Percentiles rank a stretch among this genome's conserved stretches.
Conservation (phyloP, 2,113 vertebrate species). For the Oostethus manadensis region DNA sequence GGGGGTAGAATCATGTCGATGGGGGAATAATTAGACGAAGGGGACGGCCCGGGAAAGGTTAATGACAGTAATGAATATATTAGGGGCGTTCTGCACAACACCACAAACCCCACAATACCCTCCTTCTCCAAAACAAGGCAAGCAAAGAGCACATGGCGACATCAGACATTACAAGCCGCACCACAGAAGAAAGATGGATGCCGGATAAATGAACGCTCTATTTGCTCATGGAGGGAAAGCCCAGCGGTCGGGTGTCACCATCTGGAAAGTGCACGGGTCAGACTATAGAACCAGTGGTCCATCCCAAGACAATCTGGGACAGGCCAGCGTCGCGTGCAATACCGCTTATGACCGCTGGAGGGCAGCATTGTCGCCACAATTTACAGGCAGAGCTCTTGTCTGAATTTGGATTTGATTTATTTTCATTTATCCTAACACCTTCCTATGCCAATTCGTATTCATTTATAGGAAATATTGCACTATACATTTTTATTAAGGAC, state of each 20-base stretch:
- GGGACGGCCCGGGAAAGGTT: constrained; percentile 63
- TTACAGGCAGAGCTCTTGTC: no score
- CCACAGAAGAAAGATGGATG: no score
- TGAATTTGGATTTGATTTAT: no score
- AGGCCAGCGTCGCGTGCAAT: constrained; percentile 5
- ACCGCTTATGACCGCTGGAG: background rate
- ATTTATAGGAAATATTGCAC: no score
- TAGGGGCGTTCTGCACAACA: constrained; percentile 21
- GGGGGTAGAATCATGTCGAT: constrained; percentile 27
- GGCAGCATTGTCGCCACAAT: constrained; percentile 20
- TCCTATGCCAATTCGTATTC: no score
- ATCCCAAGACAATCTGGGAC: constrained; percentile 48
- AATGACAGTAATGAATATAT: constrained; percentile 74
- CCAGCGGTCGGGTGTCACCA: constrained; percentile 35
- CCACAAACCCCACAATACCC: background rate
- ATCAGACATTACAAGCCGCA: no score
- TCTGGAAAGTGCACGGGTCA: constrained; percentile 60
- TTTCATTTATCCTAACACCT: no score
- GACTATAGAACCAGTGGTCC: constrained; percentile 38
- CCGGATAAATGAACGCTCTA: no score
- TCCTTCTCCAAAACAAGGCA: no score
- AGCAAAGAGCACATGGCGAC: no score
- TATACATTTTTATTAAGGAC: no score
- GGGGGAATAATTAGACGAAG: constrained; percentile 69
- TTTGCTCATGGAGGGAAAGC: background rate